These are phyloP conservation scores for Pyrocoelia pectoralis DNA, from an alignment of 2,888 invertebrate species.

Conservation along the genomic window DNA sequence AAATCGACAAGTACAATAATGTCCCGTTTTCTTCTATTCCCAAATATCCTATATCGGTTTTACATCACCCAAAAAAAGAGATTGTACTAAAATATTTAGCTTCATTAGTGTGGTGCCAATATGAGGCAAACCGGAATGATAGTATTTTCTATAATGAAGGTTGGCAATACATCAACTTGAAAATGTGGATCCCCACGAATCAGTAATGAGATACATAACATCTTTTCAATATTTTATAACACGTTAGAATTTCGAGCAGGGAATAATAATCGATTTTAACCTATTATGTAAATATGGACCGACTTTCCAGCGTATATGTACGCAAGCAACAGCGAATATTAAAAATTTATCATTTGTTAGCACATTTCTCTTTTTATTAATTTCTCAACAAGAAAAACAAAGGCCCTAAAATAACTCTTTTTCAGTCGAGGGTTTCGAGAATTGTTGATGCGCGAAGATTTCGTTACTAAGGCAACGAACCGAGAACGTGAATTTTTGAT, in stretches of 20 bases:
- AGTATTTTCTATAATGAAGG: no score
- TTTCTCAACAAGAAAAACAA: not conserved
- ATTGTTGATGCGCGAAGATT: slow-evolving; percentile 9
- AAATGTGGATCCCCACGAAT: not conserved
- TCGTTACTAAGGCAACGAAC: slow-evolving; percentile 3
- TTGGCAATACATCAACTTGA: not conserved
- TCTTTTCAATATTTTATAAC: not conserved
- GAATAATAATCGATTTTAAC: not conserved
- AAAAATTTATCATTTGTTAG: no score
- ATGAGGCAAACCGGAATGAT: not conserved
- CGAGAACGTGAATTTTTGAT: slow-evolving; percentile 10
- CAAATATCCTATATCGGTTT: no score
- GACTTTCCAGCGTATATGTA: no score
- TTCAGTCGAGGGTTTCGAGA: not conserved
- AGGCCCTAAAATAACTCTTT: slow-evolving; percentile 2
- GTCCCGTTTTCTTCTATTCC: not conserved
- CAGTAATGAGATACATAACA: not conserved
- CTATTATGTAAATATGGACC: no score
- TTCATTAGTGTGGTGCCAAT: not conserved
- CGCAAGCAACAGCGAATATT: no score
- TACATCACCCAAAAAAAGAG: no score
- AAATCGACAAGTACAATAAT: not conserved
- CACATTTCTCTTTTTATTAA: no score
- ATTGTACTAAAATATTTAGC: not conserved
- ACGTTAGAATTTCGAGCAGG: not conserved